Conservation (phyloP, 2,888 invertebrate genomes). For the Cantharis rufa region DNA sequence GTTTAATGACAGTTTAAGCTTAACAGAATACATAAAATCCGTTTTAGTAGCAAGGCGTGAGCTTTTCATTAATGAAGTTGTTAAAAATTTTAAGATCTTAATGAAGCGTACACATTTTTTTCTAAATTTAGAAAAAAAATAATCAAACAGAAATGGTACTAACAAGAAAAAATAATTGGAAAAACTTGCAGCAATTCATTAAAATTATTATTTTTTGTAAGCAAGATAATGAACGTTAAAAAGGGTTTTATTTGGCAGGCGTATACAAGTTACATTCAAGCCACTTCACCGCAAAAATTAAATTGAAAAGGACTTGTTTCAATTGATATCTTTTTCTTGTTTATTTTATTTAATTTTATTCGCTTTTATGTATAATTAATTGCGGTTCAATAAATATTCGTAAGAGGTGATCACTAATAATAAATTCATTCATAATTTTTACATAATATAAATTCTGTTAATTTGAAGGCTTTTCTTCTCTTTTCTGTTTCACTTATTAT, state of each 20-base stretch:
- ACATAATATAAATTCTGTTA: background rate
- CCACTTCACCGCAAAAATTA: background rate
- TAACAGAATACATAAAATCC: constrained; percentile 3
- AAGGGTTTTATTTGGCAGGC: background rate
- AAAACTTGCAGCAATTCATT: background rate
- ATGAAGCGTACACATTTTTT: background rate
- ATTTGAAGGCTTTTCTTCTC: background rate
- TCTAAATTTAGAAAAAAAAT: background rate
- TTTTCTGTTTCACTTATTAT: background rate
- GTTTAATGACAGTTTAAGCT: constrained; percentile 3
- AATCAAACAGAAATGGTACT: background rate
- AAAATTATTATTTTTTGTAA: background rate
- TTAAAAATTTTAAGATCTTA: background rate
- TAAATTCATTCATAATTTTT: background rate
- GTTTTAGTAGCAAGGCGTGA: background rate
- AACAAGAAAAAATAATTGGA: background rate
- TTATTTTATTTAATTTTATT: background rate
- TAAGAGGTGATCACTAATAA: background rate
- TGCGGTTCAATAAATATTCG: background rate
- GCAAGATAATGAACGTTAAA: background rate
- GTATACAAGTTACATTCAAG: background rate
- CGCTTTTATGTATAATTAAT: background rate
- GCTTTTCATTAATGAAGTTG: background rate
- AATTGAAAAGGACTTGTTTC: background rate
- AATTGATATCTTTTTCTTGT: background rate